Conservation (phyloP, 2,888 invertebrate genomes). For the Cecidostiba fungosa region DNA sequence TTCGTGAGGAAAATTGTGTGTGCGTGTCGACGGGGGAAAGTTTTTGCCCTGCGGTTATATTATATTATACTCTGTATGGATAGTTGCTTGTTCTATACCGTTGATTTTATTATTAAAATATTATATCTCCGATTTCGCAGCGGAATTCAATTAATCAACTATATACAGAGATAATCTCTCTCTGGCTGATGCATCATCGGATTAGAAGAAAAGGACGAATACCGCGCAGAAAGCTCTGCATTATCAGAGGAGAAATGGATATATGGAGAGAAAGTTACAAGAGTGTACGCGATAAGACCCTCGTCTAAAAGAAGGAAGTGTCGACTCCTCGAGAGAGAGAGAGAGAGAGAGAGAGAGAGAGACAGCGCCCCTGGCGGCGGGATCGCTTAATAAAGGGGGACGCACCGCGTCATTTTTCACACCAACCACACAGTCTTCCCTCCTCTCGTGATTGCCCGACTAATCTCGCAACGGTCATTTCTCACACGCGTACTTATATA, state of each 20-base stretch:
- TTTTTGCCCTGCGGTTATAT: conserved; percentile 18
- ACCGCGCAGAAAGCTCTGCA: not conserved
- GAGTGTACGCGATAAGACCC: conserved; percentile 8
- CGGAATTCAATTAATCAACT: conserved; percentile 60
- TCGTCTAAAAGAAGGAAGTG: conserved; percentile 22
- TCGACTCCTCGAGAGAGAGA: conserved; percentile 59
- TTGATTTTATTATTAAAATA: not conserved
- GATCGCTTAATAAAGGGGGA: conserved; percentile 63
- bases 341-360: no score
- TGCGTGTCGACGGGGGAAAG: not conserved
- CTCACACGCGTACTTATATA: conserved; percentile 60
- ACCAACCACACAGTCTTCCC: conserved; percentile 29
- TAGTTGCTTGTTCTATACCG: not conserved
- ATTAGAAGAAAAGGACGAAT: no score
- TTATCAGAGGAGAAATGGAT: not conserved
- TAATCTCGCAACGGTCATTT: conserved; percentile 71
- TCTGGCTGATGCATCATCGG: no score
- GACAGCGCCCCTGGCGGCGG: conserved; percentile 20
- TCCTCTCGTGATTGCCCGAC: conserved; percentile 65
- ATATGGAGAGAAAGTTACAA: conserved; percentile 10
- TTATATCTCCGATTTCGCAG: not conserved
- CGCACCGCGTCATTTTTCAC: conserved; percentile 64
- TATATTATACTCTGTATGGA: conserved; percentile 21
- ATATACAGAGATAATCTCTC: no score
- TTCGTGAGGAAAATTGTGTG: not conserved